phyloP scores from a whole-genome alignment of 1,140 invertebrate species.

The Teleopsis dalmanni region DNA sequence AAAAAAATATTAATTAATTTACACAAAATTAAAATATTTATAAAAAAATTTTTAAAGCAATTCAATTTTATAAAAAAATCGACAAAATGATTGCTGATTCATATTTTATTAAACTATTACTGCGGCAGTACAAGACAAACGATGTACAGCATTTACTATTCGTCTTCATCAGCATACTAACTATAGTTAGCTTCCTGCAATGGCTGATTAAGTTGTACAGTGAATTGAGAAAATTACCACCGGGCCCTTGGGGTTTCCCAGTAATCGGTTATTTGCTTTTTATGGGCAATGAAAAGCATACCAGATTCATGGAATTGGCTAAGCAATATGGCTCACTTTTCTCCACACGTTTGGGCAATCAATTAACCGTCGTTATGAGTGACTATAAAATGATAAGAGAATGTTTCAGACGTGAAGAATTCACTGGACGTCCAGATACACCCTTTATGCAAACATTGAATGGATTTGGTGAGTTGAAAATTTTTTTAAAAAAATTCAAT shows the following conservation, averaged over 20 bases:
- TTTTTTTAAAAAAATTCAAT: background rate
- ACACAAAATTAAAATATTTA: background rate
- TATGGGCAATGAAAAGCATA: constrained; percentile 66
- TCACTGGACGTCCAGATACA: constrained; percentile 75
- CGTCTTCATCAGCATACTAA: constrained; percentile 51
- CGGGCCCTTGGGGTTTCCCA: constrained; percentile 78
- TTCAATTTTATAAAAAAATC: background rate
- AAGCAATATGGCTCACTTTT: constrained; percentile 73
- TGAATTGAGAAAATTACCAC: constrained; percentile 58
- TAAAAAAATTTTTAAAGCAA: background rate
- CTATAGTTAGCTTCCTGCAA: constrained; percentile 47
- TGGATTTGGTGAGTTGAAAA: constrained; percentile 69
- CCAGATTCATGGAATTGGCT: constrained; percentile 66
- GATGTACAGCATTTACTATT: constrained; percentile 40
- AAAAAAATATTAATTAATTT: constrained; percentile 1
- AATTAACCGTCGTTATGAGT: constrained; percentile 75
- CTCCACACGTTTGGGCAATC: constrained; percentile 69
- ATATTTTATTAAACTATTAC: constrained; percentile 37
- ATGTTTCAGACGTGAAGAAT: constrained; percentile 74
- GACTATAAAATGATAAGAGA: constrained; percentile 77
- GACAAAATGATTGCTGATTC: constrained; percentile 31
- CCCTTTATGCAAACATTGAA: constrained; percentile 78
- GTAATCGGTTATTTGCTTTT: constrained; percentile 75
- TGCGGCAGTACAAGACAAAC: constrained; percentile 26
- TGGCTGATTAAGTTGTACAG: constrained; percentile 46